Base-by-base conservation (phyloP, 2,888 invertebrate genomes). In the Poecilobothrus nobilitatus region DNA sequence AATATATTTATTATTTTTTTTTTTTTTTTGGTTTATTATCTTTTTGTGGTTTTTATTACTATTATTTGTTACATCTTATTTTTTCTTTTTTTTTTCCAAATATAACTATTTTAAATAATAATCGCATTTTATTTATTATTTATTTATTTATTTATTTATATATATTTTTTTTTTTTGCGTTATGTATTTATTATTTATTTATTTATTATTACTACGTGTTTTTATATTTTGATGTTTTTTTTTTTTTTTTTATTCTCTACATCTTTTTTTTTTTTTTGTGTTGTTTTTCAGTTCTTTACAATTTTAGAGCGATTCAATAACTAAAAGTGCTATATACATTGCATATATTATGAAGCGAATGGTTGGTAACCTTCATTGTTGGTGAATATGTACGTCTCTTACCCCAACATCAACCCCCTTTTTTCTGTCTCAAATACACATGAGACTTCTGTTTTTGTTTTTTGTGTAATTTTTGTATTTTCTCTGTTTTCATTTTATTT, bases 251-350 rank as follows among this genome's bases (percentile, higher is more conserved):
- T 63, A 63, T 22, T 22, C 7, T 63, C 3, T 10, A 10, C 12
- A 53, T 53, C 15, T 15, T n/a, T 53, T 12, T 3, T 18, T 6
- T 53, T 6, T 6, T 62, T 62, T 62, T 62, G n/a, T 62, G 8
- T 20, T 20, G 41, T 74, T 37, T 73, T 73, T 74, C 73, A 74
- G 76, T 76, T 76, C 76, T 75, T 75, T 74, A 76, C 76, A 76
- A 76, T 76, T 76, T 76, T 76, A 76, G 74, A 76, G 76, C 76
- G 75, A 75, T 75, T 76, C 75, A 76, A 75, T 76, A 75, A 76
- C 76, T 76, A 76, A 76, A 76, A 72, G 74, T 74, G 74, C 73
- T 76, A 76, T 76, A 76, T 76, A 76, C 73, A 75, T 73, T 75
- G 71, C 75, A 75, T 74, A 76, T 75, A 75, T 72, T 71, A 73